phyloP scores from a whole-genome alignment of 2,888 invertebrate genomes.

The Dicycla oo region DNA sequence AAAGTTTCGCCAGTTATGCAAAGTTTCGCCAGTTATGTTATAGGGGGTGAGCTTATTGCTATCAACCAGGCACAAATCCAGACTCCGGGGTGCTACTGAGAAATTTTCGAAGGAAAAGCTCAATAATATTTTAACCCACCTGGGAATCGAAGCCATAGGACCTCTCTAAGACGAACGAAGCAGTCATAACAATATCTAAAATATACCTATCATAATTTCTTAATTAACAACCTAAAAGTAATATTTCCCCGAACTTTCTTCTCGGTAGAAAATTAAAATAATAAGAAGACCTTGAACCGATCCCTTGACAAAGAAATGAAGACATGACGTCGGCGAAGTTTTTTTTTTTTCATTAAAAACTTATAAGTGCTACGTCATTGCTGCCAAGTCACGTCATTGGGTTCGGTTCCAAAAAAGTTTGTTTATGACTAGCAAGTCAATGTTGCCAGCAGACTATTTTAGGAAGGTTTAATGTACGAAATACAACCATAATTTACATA shows the following conservation, averaged over 20 bases:
- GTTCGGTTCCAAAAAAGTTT: slow-evolving; percentile 18
- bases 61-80: too few species aligned
- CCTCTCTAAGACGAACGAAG: too few species aligned
- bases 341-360: slow-evolving; percentile 44
- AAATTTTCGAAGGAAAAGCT: too few species aligned
- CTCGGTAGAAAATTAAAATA: slow-evolving; percentile 22
- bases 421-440: not conserved
- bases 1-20: too few species aligned
- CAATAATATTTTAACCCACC: too few species aligned
- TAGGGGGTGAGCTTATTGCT: too few species aligned
- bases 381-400: slow-evolving; percentile 21
- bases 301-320: slow-evolving; percentile 18
- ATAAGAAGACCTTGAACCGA: slow-evolving; percentile 7
- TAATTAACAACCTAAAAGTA: not conserved
- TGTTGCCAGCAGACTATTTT: not conserved
- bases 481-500: not conserved
- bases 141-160: too few species aligned
- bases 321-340: slow-evolving; percentile 14
- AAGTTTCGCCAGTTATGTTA: too few species aligned
- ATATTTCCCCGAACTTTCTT: not conserved
- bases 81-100: too few species aligned
- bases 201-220: not conserved
- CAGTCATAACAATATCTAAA: not conserved
- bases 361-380: slow-evolving; percentile 20
- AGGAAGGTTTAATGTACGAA: not conserved